Base-by-base conservation (phyloP, 2,888 invertebrate genomes). In the Loripinus fragilis region DNA sequence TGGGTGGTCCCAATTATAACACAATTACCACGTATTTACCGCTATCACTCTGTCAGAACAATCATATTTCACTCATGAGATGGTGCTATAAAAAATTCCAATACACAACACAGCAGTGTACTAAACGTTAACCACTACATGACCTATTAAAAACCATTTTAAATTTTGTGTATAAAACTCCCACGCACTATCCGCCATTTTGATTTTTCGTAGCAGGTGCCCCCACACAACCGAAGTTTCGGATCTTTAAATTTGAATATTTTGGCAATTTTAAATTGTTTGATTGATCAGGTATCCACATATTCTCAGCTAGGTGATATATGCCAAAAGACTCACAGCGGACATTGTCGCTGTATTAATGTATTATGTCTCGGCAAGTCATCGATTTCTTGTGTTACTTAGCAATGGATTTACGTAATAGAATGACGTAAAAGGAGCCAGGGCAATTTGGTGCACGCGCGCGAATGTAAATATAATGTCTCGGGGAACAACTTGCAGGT, bases 141-240 rank as follows among this genome's bases (percentile, higher is more conserved):
- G 38, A 5, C 38, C 38, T 38, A 38, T 38, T n/a, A 8, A 60
- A 28, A 60, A 33, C 23, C 60, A 60, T 8, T 30, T 33, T 33
- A 60, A 60, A 8, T 30, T 23, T 77, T 80, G 71, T 80, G 74
- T 80, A 64, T 64, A 23, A n/a, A 48, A 74, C 80, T 71, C 80
- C 80, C 80, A 80, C 80, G 80, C 80, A 80, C 67, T 33, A 2
- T 65, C 80, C 71, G 81, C 81, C 81, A 81, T 81, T 78, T 81
- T 79, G 82, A 74, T 76, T 65, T 65, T 65, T 28, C 20, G 12
- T 60, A 8, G 74, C 82, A 82, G 77, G 79, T 79, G 79, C 79
- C 52, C 82, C 30, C 60, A 33, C 60, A 60, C n/a, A 60, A 33
- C 60, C 60, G 60, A 60, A 60, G 60, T 60, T 60, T 60, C 60